Evolutionary conservation across 2,797 vertebrate species (phyloP).

Genomic region (Aplochiton taeniatus): DNA sequence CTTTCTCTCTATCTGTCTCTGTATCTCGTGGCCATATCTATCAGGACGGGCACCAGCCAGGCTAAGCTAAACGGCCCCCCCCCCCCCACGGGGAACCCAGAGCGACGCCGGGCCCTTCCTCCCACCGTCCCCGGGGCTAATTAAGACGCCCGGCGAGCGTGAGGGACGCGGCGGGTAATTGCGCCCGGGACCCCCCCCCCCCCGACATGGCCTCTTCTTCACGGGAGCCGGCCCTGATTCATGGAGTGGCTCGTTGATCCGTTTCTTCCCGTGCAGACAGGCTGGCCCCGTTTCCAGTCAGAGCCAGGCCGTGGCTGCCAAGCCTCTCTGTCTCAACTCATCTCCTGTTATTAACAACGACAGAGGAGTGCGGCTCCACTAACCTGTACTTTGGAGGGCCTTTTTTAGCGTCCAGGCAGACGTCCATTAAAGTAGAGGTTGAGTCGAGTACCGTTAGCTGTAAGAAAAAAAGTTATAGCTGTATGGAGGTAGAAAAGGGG

Average conservation of each 20-base stretch:
- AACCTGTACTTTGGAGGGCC: no score
- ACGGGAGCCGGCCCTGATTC: slow-evolving; percentile 58
- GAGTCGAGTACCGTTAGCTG: no score
- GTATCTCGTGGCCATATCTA: slow-evolving; percentile 59
- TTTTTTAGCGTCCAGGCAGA: no score
- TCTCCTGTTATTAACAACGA: no score
- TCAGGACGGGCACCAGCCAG: slow-evolving; percentile 67
- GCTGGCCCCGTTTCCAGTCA: no score
- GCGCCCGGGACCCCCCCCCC: slow-evolving; percentile 65
- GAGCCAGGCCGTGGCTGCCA: no score
- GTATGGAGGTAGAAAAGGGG: no score
- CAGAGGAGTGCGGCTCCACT: no score
- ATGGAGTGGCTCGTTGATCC: slow-evolving; percentile 29
- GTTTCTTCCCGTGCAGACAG: slow-evolving; percentile 1
- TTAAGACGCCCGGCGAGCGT: slow-evolving; percentile 79
- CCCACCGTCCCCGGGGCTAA: slow-evolving; percentile 73
- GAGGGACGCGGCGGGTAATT: slow-evolving; percentile 72
- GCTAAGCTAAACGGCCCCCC: slow-evolving; percentile 48
- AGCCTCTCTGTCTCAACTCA: no score
- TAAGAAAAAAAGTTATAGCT: no score
- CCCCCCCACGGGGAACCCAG: not conserved
- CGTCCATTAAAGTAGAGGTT: no score
- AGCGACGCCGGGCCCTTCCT: slow-evolving; percentile 73
- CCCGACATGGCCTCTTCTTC: slow-evolving; percentile 58
- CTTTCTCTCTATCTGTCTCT: slow-evolving; percentile 10